Base-by-base conservation (phyloP, 1,140 invertebrate genomes). In the Heliconius eleuchia region DNA sequence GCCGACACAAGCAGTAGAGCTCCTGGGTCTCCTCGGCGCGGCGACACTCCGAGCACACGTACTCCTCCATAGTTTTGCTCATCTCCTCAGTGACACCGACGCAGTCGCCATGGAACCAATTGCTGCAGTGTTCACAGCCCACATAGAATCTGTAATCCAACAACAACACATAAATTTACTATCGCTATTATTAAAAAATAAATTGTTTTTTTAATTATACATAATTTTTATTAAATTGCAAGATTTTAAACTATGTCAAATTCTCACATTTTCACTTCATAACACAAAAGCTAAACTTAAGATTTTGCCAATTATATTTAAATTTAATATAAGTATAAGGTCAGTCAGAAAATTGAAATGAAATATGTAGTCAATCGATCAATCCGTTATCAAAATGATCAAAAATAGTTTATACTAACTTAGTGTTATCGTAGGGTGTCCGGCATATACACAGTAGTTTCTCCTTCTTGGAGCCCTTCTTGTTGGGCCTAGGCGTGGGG, bases 21-120 rank as follows among this genome's bases (percentile, higher is more conserved):
- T 99, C 98, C 88, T 98, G 97, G 1, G 98, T 97, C 80, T 98
- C 98, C 80, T 97, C 95, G 2, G 98, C 97, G 80, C 97, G 97
- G 80, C 96, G 96, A 90, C 98, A 99, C 86, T 98, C 98, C 8
- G 96, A 96, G 89, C 98, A 99, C 73, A 99, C 96, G 92, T 98
- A 98, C 88, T 98, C 98, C 30, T 98, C 97, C 87, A 99, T 96
- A 9, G 96, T 96, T 91, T 99, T 98, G 76, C 98, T 99, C 95
- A 98, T 98, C 89, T 97, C 97, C 92, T 99, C 98, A 0, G 98
- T 98, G 66, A 99, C 98, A 30, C 97, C 98, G 2, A 99, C 98
- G 91, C 99, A 99, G 85, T 98, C 97, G 3, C 98, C 98, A 92
- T 99, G 99, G 95, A 99, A 99, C 99, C 99, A 99, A 94, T 99